phyloP scores from a whole-genome alignment of 2,113 vertebrate species.

The Nycticebus coucang region DNA sequence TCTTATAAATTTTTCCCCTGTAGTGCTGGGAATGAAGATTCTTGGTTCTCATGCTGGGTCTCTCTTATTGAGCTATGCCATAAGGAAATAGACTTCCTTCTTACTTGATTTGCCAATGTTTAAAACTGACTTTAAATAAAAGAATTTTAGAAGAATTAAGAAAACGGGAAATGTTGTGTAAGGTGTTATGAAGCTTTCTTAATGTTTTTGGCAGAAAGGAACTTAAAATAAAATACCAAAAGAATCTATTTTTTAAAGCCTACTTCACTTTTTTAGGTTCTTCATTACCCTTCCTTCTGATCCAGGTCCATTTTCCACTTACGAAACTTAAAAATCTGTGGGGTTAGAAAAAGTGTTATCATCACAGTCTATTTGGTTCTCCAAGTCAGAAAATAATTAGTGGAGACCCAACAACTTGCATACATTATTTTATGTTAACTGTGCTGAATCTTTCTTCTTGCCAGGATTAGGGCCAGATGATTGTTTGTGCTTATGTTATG shows the following conservation, averaged over 20 bases:
- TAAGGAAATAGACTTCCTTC: constrained; percentile 67
- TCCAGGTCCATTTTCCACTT: background rate
- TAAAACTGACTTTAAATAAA: constrained; percentile 59
- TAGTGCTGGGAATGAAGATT: constrained; percentile 43
- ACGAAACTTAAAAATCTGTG: background rate
- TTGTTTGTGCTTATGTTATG: background rate
- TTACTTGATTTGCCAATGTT: constrained; percentile 60
- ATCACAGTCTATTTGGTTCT: background rate
- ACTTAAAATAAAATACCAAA: background rate
- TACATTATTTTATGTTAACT: background rate
- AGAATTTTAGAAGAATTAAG: constrained; percentile 70
- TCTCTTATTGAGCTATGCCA: constrained; percentile 53
- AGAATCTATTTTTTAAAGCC: background rate
- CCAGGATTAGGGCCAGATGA: background rate
- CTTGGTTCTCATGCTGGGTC: constrained; percentile 40
- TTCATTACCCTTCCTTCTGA: background rate
- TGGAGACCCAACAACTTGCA: background rate
- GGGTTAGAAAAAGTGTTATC: background rate
- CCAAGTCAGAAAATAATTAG: background rate
- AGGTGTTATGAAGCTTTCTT: constrained; percentile 14
- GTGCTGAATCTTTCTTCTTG: background rate
- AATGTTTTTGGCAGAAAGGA: constrained; percentile 60
- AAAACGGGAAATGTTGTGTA: constrained; percentile 60
- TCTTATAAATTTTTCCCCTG: background rate
- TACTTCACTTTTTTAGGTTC: background rate